These are phyloP conservation scores for Gyrodactylus bullatarudis DNA, from an alignment of 1,140 invertebrate genomes.

Conservation along the genomic window DNA sequence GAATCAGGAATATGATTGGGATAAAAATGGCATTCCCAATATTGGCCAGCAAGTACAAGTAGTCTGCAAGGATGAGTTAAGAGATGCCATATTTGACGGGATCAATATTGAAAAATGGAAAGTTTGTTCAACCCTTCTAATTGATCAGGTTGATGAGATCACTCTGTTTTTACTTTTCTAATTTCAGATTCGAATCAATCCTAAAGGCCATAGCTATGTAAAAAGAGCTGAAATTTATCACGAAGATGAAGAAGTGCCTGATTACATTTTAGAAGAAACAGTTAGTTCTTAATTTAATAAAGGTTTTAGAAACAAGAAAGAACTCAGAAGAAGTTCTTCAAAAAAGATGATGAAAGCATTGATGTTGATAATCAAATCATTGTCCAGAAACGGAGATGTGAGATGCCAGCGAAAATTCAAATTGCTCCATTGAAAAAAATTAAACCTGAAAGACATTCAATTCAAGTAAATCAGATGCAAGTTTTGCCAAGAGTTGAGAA, in stretches of 20 bases:
- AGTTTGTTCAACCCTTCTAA: neutral
- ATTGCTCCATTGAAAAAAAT: neutral
- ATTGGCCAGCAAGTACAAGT: neutral
- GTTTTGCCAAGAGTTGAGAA: too few species aligned
- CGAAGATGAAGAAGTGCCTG: neutral
- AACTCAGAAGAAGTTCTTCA: neutral
- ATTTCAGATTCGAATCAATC: neutral
- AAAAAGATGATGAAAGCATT: neutral
- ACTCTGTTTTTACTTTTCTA: neutral
- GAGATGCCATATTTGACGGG: neutral
- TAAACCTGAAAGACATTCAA: neutral
- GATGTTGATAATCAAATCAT: too few species aligned
- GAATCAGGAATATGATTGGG: neutral
- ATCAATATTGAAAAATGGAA: neutral
- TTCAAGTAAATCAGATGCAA: neutral
- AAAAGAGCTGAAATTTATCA: neutral
- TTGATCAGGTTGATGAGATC: neutral
- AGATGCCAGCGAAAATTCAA: neutral
- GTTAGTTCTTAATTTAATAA: neutral
- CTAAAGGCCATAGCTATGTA: neutral
- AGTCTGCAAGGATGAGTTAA: neutral
- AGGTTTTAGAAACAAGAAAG: neutral
- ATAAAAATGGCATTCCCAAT: neutral
- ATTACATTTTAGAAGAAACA: neutral
- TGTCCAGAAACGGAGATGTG: too few species aligned